These are phyloP conservation scores for Formicarius rufipectus DNA, from an alignment of 2,113 vertebrate species.

Conservation along the genomic window DNA sequence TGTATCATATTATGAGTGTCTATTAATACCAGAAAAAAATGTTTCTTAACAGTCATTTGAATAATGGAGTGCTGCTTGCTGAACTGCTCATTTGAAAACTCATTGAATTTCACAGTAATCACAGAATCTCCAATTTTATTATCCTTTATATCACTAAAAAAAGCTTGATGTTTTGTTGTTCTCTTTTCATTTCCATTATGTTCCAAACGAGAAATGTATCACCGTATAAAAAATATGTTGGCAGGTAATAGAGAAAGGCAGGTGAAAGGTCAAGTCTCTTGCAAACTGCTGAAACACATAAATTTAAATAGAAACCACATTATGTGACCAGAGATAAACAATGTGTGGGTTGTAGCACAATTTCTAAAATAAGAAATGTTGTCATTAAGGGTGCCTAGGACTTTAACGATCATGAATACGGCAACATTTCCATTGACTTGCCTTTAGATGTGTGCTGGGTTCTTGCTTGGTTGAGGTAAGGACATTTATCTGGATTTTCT, in stretches of 20 bases:
- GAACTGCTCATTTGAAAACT: not conserved
- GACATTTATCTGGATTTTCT: not conserved
- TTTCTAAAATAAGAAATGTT: not conserved
- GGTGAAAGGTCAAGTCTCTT: slow-evolving; percentile 32
- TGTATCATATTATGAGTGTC: not conserved
- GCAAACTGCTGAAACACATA: not conserved
- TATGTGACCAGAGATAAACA: not conserved
- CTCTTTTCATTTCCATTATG: slow-evolving; percentile 18
- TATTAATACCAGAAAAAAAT: not conserved
- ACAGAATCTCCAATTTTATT: not conserved
- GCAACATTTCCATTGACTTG: not conserved
- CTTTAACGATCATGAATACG: not conserved
- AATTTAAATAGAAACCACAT: not conserved
- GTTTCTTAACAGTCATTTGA: not conserved
- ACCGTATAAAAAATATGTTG: not conserved
- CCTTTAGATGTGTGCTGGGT: not conserved
- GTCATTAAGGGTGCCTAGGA: not conserved
- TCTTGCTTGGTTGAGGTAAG: not conserved
- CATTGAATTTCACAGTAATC: not conserved
- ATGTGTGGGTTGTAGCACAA: not conserved
- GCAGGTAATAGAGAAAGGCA: slow-evolving; percentile 1
- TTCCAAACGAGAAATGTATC: slow-evolving; percentile 13
- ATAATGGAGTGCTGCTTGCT: not conserved
- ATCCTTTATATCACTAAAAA: not conserved
- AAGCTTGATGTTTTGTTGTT: not conserved